Evolutionary conservation across 2,797 vertebrate genomes (phyloP), one percentile per base, ranked within the genome.

Genomic region (Channa striata): DNA sequence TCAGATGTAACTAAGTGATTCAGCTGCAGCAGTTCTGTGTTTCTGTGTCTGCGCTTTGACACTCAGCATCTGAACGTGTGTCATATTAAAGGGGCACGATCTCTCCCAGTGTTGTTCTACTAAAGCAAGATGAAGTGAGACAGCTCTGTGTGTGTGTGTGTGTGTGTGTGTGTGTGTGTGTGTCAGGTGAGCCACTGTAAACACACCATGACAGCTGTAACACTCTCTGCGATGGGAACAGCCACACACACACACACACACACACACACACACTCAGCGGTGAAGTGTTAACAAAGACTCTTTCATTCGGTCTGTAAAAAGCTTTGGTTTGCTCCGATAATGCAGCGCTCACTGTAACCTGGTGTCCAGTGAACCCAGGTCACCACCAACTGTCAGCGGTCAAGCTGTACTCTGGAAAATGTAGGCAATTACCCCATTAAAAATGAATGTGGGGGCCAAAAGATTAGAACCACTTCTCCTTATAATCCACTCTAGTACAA

Each of bases 191-290:
- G 39, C 33, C 12, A 37, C 36, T 11, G 36, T 33, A 33, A 66
- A 70, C 50, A 51, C 23, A 43, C 19, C 40, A 7, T 72, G 72
- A 72, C 78, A 76, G 63, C 59, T 42, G 51, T 36, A 68, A 59
- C 54, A 20, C 23, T 53, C 47, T 2, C 8, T 64, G 66, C 58
- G 59, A 68, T 56, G 44, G 63, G 46, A 80, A 47, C 72, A 64
- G 47, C 25, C 47, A 53, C 25, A 30, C 25, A 30, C 25, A 30
- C 25, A 30, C 25, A 62, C 14, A 13, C 56, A 13, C 30, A 53
- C 25, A 30, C 25, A 30, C 25, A 30, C 25, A 30, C 25, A 62
- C 14, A 13, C 56, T 11, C 30, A 49, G 53, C 30, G 46, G 17
- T 47, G 67, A 37, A 30, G 25, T 30, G 25, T 30, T 4, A 30